These are phyloP conservation scores for Callyntrura sp. DNA, from an alignment of 2,888 invertebrate genomes.

Conservation along the genomic window DNA sequence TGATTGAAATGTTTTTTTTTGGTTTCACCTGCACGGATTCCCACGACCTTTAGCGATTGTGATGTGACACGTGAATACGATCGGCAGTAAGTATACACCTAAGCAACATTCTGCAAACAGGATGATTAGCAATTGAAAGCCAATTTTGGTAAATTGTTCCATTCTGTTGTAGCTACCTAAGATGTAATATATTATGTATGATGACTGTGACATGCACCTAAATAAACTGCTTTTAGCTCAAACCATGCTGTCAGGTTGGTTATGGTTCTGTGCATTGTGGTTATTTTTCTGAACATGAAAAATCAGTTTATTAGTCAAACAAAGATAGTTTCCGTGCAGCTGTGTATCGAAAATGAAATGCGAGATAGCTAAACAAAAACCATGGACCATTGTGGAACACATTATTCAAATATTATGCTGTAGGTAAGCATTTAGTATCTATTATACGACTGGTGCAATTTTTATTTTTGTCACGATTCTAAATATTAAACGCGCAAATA, in stretches of 20 bases:
- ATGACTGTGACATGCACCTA: not conserved
- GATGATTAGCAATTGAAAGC: not conserved
- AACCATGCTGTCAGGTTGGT: too few relatives aligned
- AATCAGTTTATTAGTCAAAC: slow-evolving; percentile 52
- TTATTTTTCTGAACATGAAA: slow-evolving; percentile 43
- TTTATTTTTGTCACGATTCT: not conserved
- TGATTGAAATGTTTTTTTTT: too few relatives aligned
- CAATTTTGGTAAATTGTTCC: not conserved
- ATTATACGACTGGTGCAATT: too few relatives aligned
- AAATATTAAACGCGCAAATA: not conserved
- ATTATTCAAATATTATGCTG: too few relatives aligned
- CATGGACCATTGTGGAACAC: too few relatives aligned
- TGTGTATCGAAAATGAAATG: not conserved
- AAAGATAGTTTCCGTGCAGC: slow-evolving; percentile 4
- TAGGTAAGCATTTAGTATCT: too few relatives aligned
- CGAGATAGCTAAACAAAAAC: too few relatives aligned
- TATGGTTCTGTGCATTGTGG: not conserved
- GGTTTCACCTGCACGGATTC: too few relatives aligned
- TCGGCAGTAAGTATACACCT: too few relatives aligned
- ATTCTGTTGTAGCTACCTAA: not conserved
- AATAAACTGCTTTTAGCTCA: not conserved
- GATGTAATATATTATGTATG: not conserved
- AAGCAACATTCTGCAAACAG: not conserved
- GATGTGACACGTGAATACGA: too few relatives aligned
- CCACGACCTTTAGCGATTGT: too few relatives aligned